These are phyloP conservation scores for Phrynocephalus guinanensis DNA, from an alignment of 2,797 vertebrate species.

Conservation along the genomic window DNA sequence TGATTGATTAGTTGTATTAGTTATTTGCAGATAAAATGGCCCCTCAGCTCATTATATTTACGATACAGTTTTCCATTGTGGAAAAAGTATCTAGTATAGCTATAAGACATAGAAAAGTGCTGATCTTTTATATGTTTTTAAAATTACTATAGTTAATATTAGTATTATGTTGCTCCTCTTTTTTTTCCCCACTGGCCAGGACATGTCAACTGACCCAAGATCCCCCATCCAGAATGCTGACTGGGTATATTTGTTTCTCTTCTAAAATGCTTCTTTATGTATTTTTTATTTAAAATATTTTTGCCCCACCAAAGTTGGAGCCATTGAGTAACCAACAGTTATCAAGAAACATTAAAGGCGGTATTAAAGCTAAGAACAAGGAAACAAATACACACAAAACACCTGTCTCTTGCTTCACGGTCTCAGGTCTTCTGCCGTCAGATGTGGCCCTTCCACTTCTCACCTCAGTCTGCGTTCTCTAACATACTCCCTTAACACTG, in stretches of 20 bases:
- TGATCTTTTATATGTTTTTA: not conserved
- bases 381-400: not conserved
- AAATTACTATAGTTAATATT: not conserved
- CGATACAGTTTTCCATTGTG: not conserved
- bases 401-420: conserved; percentile 43
- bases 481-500: conserved; percentile 57
- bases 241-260: not conserved
- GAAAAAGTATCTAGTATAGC: not conserved
- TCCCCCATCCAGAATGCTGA: not conserved
- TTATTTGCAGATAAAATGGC: conserved; percentile 7
- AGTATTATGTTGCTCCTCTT: not conserved
- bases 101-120: not conserved
- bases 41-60: not conserved
- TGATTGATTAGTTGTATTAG: not conserved
- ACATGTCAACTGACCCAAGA: not conserved
- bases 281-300: too few species aligned
- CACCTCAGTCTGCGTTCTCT: conserved; percentile 56
- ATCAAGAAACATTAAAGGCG: too few species aligned
- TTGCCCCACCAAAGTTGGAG: too few species aligned
- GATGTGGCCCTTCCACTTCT: conserved; percentile 54
- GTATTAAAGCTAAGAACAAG: too few species aligned
- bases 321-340: too few species aligned
- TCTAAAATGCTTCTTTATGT: too few species aligned
- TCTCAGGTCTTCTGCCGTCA: conserved; percentile 22
- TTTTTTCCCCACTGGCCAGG: not conserved